These are phyloP conservation scores for Philonicus albiceps DNA, from an alignment of 2,888 invertebrate genomes.

Conservation along the genomic window DNA sequence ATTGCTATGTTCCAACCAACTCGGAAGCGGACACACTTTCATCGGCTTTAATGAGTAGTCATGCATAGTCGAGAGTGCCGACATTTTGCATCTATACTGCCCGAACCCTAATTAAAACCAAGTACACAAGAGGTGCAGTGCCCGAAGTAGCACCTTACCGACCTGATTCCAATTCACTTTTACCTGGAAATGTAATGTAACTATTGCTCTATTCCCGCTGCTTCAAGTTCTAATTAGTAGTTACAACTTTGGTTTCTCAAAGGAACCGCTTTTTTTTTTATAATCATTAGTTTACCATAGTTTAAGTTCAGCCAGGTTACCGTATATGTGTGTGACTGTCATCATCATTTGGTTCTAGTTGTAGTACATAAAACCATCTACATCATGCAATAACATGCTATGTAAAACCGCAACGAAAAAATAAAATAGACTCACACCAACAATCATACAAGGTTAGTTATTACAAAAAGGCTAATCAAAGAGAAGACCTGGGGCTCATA, in stretches of 20 bases:
- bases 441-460: too few species aligned
- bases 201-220: not conserved
- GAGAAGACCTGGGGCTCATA: too few species aligned
- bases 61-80: not conserved
- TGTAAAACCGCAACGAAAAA: too few species aligned
- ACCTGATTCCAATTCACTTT: not conserved
- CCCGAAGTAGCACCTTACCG: not conserved
- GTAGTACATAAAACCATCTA: too few species aligned
- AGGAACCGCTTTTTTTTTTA: not conserved
- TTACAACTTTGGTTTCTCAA: not conserved
- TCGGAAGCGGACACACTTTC: not conserved
- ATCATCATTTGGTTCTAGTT: too few species aligned
- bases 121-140: not conserved
- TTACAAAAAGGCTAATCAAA: too few species aligned
- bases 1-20: not conserved
- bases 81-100: not conserved
- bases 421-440: too few species aligned
- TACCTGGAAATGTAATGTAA: not conserved
- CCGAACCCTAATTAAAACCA: not conserved
- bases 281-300: too few species aligned
- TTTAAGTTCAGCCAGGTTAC: too few species aligned
- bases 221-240: not conserved
- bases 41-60: not conserved
- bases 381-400: too few species aligned
- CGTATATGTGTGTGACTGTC: too few species aligned